These are phyloP conservation scores for Drosophila macrothrix DNA, from an alignment of 2,888 invertebrate genomes.

Conservation along the genomic window DNA sequence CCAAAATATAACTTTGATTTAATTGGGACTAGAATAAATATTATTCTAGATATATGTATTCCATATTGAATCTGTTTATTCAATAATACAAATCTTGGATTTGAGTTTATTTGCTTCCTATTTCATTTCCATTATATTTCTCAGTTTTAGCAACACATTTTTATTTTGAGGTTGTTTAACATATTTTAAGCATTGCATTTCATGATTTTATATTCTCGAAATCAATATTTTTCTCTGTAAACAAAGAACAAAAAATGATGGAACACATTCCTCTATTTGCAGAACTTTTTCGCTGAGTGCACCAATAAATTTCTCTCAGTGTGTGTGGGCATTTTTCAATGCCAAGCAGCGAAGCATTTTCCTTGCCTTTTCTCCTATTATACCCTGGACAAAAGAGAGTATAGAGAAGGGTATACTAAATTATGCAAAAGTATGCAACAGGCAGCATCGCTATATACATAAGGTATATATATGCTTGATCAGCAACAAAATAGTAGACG, in stretches of 20 bases:
- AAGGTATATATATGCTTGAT: not conserved
- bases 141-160: not conserved
- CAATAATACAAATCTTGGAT: no score
- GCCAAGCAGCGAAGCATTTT: not conserved
- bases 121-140: not conserved
- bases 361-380: not conserved
- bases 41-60: not conserved
- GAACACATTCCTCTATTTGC: not conserved
- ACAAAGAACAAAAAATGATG: no score
- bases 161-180: not conserved
- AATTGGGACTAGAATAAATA: not conserved
- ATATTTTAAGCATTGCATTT: not conserved
- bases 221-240: no score
- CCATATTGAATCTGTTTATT: not conserved
- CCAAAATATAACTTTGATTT: not conserved
- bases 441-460: not conserved
- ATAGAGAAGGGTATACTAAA: not conserved
- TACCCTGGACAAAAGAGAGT: not conserved
- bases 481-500: not conserved
- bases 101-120: not conserved
- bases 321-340: conserved; percentile 1
- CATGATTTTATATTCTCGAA: no score
- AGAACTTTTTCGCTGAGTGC: not conserved
- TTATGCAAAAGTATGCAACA: not conserved
- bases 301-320: not conserved